Evolutionary conservation across 2,888 invertebrate species (phyloP), one percentile per base, ranked within the genome.

Genomic region (Drosophila macrospina): DNA sequence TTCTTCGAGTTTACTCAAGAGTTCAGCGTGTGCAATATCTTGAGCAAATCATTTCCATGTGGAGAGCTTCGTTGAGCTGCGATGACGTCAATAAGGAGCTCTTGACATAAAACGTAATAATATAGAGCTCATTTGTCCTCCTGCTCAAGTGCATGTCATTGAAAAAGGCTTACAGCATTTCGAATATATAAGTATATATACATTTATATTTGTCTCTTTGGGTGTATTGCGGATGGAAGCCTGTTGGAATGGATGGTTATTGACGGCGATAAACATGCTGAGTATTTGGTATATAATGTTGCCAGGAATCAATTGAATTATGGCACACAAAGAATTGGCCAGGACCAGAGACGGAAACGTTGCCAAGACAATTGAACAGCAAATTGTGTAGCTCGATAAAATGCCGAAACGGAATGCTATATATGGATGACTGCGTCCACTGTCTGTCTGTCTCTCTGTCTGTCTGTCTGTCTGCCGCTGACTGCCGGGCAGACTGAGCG

Each of bases 101-200:
- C 82, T 78, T 68, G 70, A 85, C 74, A 78, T 68, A 86, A 81
- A 81, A 72, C 64, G 87, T 74, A 70, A 81, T 86, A 88, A 86
- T 89, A 80, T 89, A 89, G 89, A 90, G 89, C 89, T 89, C 88
- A 89, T 89, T 90, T 86, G 88, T 78, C 59, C 75, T 62, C 26
- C 63, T 54, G 70, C 80, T 74, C 70, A 63, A 87, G 84, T 80
- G 83, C 81, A 86, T 73, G 78, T 74, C 78, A 88, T 89, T 76
- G 63, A 70, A 80, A 87, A 83, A 78, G 86, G 76, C 85, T 88
- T 81, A 84, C 54, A 76, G 70, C 61, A 74, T 68, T 8, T 34
- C 54, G 20, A 57, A 36, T 28, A 47, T 30, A 10, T 41, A 70
- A 16, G 34, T 26, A 20, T 5, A 47, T 42, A 37, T 42, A 20